Evolutionary conservation across 2,113 vertebrate species (phyloP), one percentile per base, ranked within the genome.

Genomic region (Vulpes ferrilata): DNA sequence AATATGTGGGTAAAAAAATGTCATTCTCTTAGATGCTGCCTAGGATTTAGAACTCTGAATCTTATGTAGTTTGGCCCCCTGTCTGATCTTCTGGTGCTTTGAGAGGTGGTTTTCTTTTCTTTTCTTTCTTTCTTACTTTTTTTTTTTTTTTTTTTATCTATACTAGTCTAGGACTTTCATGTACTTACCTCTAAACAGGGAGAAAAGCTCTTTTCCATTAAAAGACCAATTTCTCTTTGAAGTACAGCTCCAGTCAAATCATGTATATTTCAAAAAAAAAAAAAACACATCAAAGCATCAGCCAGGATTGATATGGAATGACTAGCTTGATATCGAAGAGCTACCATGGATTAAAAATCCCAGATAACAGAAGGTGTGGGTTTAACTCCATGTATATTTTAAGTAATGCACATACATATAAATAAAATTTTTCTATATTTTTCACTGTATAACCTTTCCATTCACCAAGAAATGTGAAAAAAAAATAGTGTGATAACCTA

Each of bases 201-300:
- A 25, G 59, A 93, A 97, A 98, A 97, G n/a, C 95, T 97, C 43
- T 98, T 98, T 98, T 96, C 95, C 91, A 82, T 97, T 98, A 97
- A 98, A 97, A 88, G 38, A 0, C 92, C 95, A 96, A 97, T 96
- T 98, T 98, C 74, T 93, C 74, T 98, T 98, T 99, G 98, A 98
- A 98, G 96, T 97, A 81, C 64, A 97, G 74, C 65, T 98, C 95
- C 93, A 97, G 93, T 96, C 95, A 98, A 98, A 98, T 90, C 87
- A 98, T 97, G 97, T 97, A 95, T 98, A 98, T 98, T 98, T 98
- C 78, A 98, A 98, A 92, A 71, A 86, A 98, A 98, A 92, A 71
- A 86, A 43, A 43, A 43, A 43, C 74, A 98, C 96, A 98, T 97
- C 98, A 98, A 98, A 98, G 97, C 64, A 96, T 94, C 81, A 98